phyloP scores from a whole-genome alignment of 2,797 vertebrate genomes.

The Linurgus olivaceus region DNA sequence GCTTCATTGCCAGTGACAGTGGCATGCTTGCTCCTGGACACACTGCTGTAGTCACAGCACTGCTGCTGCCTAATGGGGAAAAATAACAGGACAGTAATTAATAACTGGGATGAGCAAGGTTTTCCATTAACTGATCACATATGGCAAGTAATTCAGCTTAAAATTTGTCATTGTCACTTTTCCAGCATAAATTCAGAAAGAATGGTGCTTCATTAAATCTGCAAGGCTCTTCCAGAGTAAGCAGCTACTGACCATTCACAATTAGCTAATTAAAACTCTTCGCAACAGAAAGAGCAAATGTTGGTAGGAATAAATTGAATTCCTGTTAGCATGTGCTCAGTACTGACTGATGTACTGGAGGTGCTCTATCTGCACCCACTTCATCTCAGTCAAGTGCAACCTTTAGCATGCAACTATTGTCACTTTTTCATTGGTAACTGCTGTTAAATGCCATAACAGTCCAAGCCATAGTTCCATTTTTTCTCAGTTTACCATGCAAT shows the following conservation, averaged over 20 bases:
- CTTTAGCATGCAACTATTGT: not conserved
- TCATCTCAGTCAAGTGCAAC: constrained; percentile 25
- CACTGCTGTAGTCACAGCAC: not conserved
- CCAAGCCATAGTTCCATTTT: not conserved
- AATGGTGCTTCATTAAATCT: not conserved
- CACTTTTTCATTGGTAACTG: not conserved
- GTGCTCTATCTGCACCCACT: not conserved
- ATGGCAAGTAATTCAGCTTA: not conserved
- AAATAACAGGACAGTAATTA: not conserved
- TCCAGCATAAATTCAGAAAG: not conserved
- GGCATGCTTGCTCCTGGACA: not conserved
- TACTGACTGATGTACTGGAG: not conserved
- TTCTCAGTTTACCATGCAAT: not conserved
- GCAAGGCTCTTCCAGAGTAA: not conserved
- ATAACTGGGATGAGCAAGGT: not conserved
- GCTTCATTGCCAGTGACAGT: not conserved
- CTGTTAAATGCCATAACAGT: not conserved
- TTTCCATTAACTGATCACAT: not conserved
- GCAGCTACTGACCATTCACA: not conserved
- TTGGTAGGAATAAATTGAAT: constrained; percentile 42
- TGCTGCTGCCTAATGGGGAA: not conserved
- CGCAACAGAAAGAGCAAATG: constrained; percentile 12
- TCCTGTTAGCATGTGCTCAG: not conserved
- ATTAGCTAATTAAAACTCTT: constrained; percentile 16
- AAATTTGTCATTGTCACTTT: constrained; percentile 4